These are phyloP conservation scores for Trachymyrmex cornetzi DNA, from an alignment of 1,140 invertebrate genomes.

Conservation along the genomic window DNA sequence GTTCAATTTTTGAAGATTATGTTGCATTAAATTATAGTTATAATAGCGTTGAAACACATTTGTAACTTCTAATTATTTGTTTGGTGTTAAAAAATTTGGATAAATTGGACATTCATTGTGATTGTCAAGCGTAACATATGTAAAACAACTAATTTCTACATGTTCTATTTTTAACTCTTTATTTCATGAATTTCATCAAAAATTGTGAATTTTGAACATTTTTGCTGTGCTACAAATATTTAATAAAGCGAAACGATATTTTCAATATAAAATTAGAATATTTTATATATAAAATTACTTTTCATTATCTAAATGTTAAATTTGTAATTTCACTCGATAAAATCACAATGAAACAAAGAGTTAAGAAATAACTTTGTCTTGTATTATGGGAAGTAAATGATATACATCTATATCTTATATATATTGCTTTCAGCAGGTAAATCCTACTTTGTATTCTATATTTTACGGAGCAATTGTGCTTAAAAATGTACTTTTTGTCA, in stretches of 20 bases:
- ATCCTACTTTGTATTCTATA: not conserved
- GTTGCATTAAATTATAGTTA: not conserved
- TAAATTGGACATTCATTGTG: not conserved
- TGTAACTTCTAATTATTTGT: constrained; percentile 1
- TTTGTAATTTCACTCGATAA: not conserved
- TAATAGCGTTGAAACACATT: not conserved
- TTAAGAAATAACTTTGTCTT: constrained; percentile 26
- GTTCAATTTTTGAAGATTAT: constrained; percentile 13
- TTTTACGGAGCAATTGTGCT: not conserved
- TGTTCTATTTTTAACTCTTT: not conserved
- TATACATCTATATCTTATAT: not conserved
- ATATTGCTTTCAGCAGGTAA: constrained; percentile 7
- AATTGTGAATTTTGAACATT: not conserved
- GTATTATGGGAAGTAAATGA: not conserved
- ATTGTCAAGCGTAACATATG: constrained; percentile 23
- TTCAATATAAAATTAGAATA: constrained; percentile 8
- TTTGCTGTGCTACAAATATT: not conserved
- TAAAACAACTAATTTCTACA: constrained; percentile 12
- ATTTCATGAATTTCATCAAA: constrained; percentile 9
- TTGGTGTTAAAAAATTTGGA: not conserved
- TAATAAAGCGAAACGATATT: constrained; percentile 3
- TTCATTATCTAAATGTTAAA: not conserved
- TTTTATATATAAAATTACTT: too few relatives aligned
- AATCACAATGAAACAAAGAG: not conserved
- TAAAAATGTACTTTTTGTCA: not conserved